Evolutionary conservation across 1,140 invertebrate species (phyloP), one percentile per base, ranked within the genome.

Genomic region (Psilanteris sp.): DNA sequence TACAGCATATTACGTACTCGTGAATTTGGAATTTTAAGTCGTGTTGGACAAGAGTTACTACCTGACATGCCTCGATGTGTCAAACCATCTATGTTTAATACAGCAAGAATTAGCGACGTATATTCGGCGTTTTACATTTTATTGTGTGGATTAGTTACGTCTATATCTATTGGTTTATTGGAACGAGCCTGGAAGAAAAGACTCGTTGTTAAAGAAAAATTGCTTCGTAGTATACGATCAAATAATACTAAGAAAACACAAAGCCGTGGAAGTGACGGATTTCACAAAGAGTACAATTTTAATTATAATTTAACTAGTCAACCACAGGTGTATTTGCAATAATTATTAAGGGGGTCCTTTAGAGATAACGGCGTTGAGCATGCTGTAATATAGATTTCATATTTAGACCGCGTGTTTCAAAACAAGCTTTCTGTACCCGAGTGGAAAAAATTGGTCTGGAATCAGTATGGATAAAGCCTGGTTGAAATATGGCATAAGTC

Each of bases 61-160:
- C 87, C 88, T 0, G 78, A 79, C 6, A 85, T 88, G 79, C 84
- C 86, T 0, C 78, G 77, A 8, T 89, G 87, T 57, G 64, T 81
- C 1, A 78, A 74, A 0, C 54, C 67, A 1, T 81, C 83, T 0
- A 83, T 81, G 1, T 89, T 87, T 27, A 83, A 88, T 57, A 85
- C 82, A 9, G 88, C 88, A 3, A 73, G 82, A 15, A 48, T 89
- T 1, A 78, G 81, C 1, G 88, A 89, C 26, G 87, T 89, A 3
- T 89, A 89, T 41, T 87, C 85, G 0, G 87, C 88, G 0, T 88
- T 87, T 43, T 75, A 83, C n/a, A 82, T 88, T 8, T 50, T 89
- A 2, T 46, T 77, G 0, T 76, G 76, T 3, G 88, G 88, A 0
- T 34, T 83, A 0, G 5, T 87, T 0, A 76, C 46, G 0, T 79